Conservation (phyloP, 2,888 invertebrate species). For the Noctua pronuba region DNA sequence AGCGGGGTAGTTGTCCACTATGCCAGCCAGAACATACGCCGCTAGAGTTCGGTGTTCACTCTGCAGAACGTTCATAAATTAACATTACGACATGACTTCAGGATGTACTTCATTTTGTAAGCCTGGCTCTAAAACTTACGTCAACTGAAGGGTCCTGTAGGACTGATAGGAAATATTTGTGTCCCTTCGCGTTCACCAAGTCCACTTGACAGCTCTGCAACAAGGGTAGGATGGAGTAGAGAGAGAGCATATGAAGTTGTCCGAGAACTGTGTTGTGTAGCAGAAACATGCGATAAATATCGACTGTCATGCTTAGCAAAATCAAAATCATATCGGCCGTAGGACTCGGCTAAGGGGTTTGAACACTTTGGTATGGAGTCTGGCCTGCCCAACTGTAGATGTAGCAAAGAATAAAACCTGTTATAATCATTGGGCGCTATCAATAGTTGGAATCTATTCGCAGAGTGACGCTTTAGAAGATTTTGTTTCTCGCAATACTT, state of each 20-base stretch:
- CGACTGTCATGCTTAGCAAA: neutral
- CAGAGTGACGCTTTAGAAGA: neutral
- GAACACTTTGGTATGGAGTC: neutral
- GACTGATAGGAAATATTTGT: constrained; percentile 98
- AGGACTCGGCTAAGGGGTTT: neutral
- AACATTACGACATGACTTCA: neutral
- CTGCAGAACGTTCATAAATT: constrained; percentile 78
- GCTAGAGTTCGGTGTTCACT: constrained; percentile 97
- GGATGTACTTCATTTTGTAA: no score
- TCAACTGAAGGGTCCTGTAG: constrained; percentile 96
- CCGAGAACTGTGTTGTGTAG: neutral
- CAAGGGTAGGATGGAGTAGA: neutral
- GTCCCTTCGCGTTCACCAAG: constrained; percentile 97
- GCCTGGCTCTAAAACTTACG: constrained; percentile 88
- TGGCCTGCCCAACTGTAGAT: neutral
- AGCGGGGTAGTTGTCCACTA: constrained; percentile 96
- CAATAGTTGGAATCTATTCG: neutral
- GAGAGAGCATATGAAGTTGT: neutral
- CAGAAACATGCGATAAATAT: neutral
- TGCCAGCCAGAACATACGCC: constrained; percentile 98
- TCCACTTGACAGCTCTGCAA: constrained; percentile 97
- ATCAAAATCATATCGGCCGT: no score
- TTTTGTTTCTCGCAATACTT: neutral
- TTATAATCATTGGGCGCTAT: neutral
- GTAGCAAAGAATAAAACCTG: neutral